phyloP scores from a whole-genome alignment of 2,113 vertebrate genomes.

The Labeo catla region DNA sequence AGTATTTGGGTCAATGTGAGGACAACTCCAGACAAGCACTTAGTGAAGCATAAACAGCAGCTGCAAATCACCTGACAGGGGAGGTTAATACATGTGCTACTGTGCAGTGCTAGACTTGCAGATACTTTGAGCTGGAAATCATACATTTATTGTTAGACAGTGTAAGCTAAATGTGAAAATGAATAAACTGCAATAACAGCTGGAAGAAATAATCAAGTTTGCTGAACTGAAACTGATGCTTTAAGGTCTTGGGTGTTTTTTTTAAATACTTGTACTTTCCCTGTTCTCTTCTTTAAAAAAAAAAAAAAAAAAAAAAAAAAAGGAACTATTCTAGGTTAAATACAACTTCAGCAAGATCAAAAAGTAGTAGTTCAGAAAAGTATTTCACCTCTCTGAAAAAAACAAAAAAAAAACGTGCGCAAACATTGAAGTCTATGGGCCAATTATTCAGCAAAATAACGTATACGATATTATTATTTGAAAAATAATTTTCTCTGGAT shows the following conservation, averaged over 20 bases:
- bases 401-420: neutral
- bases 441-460: neutral
- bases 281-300: neutral
- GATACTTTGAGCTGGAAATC: neutral
- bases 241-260: neutral
- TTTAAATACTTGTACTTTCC: neutral
- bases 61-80: constrained; percentile 15
- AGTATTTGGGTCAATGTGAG: constrained; percentile 27
- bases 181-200: neutral
- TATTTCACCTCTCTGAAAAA: neutral
- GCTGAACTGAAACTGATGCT: constrained; percentile 27
- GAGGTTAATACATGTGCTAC: neutral
- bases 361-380: neutral
- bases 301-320: neutral
- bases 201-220: neutral
- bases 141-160: neutral
- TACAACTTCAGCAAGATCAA: neutral
- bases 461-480: neutral
- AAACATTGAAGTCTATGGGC: neutral
- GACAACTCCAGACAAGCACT: constrained; percentile 20
- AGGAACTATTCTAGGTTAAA: neutral
- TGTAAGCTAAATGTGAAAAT: neutral
- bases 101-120: neutral
- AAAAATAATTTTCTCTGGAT: neutral
- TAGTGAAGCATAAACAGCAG: constrained; percentile 8